Base-by-base conservation (phyloP, 2,888 invertebrate genomes). In the Tholera decimalis region DNA sequence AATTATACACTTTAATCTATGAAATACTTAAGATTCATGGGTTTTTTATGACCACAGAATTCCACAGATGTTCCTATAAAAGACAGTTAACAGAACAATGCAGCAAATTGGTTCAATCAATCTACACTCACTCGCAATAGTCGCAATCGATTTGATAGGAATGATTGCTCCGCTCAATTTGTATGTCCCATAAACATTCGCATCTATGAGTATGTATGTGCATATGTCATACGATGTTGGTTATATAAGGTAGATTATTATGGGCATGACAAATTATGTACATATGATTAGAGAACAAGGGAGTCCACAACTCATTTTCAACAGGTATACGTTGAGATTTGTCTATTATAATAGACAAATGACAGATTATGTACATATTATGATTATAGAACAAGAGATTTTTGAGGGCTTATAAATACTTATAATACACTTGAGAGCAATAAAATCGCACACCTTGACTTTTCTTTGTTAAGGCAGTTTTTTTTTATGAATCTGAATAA, bases 91-190 rank as follows among this genome's bases (percentile, higher is more conserved):
- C 39, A 67, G 37, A 71, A 69, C 66, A 79, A 82, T 82, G 66
- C 71, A 72, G 55, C 59, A 55, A 76, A 77, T 79, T 72, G 77
- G 55, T 59, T 82, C 67, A 63, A 75, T 74, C 79, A 79, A 76
- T 66, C 63, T 28, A 50, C 57, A 46, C 47, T 39, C 55, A 53
- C 24, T 63, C 63, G 71, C 58, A 69, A 79, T 79, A 53, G 26
- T 63, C 63, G 71, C 58, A 69, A 79, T 79, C 80, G 68, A 79
- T 77, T 79, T 56, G 60, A 66, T 59, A 2, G 61, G 59, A 59
- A 64, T 72, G 79, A 75, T 67, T 77, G 69, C 51, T 70, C 54
- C 53, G 33, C 43, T 54, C 64, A 71, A 71, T 75, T 64, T 74
- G 35, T 61, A 58, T 69, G 79, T 54, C 33, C 49, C 37, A 51